Percentiles rank a stretch among this genome's conserved stretches.
phyloP scores from a whole-genome alignment of 2,113 vertebrate species.

The Colistium nudipinnis region DNA sequence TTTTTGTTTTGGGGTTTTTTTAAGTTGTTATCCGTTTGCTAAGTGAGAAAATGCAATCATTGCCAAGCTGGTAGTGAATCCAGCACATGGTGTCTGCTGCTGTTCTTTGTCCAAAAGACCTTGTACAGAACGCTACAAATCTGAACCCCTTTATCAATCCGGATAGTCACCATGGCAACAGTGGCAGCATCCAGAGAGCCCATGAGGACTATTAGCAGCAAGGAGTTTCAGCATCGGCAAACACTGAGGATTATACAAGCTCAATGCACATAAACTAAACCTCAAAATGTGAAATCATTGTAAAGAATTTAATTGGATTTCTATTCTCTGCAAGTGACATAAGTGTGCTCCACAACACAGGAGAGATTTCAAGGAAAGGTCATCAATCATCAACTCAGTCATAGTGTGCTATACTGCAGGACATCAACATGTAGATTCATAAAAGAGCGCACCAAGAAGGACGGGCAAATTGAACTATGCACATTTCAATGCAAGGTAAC shows the following conservation, averaged over 20 bases:
- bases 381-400: too few species aligned
- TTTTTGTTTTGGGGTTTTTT: not conserved
- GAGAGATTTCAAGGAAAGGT: too few species aligned
- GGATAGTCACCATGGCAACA: conserved; percentile 70
- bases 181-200: conserved; percentile 52
- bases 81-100: conserved; percentile 21
- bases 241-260: not conserved
- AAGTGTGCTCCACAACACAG: too few species aligned
- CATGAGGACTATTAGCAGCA: conserved; percentile 36
- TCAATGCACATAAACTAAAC: conserved; percentile 4
- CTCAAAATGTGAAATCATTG: not conserved
- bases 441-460: conserved; percentile 23
- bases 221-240: conserved; percentile 27
- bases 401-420: conserved; percentile 15
- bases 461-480: not conserved
- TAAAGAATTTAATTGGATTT: conserved; percentile 2
- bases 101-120: conserved; percentile 41
- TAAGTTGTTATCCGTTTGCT: not conserved
- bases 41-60: conserved; percentile 22
- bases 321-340: too few species aligned
- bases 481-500: not conserved
- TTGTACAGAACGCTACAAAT: conserved; percentile 45
- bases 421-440: conserved; percentile 22
- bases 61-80: conserved; percentile 9
- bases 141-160: conserved; percentile 43